phyloP scores from a whole-genome alignment of 2,113 vertebrate genomes.

The Ploceus nigricollis region DNA sequence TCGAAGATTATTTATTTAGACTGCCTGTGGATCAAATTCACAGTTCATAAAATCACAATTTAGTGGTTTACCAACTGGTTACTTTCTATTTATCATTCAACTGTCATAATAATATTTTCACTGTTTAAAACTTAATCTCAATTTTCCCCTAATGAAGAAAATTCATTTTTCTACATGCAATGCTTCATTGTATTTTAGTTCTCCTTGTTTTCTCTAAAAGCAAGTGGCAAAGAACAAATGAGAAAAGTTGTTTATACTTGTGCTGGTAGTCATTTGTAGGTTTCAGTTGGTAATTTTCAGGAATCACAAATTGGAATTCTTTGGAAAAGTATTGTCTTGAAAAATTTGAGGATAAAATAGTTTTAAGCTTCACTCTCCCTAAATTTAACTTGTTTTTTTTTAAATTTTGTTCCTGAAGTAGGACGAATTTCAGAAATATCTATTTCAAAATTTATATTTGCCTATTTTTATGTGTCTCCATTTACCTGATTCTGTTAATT shows the following conservation, averaged over 20 bases:
- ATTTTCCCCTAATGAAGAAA: background rate
- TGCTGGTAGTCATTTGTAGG: background rate
- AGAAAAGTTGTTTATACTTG: background rate
- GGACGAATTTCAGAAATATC: background rate
- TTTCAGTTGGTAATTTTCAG: background rate
- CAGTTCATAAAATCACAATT: background rate
- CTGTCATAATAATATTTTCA: background rate
- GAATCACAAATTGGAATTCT: fast-evolving
- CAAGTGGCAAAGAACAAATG: background rate
- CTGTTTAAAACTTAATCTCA: background rate
- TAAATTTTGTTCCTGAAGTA: background rate
- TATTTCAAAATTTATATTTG: background rate
- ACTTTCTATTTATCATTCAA: background rate
- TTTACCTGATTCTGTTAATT: background rate
- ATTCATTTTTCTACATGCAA: background rate
- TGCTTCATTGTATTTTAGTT: background rate
- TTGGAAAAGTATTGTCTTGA: background rate
- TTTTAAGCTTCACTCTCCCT: fast-evolving
- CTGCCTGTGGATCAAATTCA: background rate
- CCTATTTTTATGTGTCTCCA: background rate
- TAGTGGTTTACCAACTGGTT: background rate
- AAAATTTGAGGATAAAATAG: background rate
- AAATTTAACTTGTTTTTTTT: background rate
- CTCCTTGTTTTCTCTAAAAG: background rate
- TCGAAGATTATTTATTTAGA: background rate